Conservation (phyloP, 2,113 vertebrate genomes). For the Diphyllodes magnificus region DNA sequence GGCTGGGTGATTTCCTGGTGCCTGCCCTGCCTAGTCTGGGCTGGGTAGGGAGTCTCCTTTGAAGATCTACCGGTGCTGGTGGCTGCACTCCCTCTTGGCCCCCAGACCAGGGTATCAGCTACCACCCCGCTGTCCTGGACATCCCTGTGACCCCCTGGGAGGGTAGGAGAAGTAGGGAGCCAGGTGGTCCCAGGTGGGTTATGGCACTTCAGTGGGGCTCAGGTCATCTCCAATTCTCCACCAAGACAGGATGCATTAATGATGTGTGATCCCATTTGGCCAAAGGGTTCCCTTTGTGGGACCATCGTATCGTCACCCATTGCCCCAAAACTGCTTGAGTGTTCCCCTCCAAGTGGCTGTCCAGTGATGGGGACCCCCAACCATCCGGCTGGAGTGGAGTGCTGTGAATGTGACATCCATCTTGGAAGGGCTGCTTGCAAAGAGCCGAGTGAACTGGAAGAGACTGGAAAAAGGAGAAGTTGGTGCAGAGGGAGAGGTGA, state of each 20-base stretch:
- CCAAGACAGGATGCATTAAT: background rate
- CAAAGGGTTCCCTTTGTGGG: background rate
- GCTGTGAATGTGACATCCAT: background rate
- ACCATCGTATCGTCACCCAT: accelerated
- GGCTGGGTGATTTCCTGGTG: background rate
- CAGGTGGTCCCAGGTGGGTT: background rate
- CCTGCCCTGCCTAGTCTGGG: background rate
- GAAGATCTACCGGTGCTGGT: background rate
- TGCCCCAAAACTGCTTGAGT: accelerated
- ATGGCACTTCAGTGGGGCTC: background rate
- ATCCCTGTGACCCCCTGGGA: accelerated
- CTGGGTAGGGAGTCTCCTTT: background rate
- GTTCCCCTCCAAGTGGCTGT: accelerated
- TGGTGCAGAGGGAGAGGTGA: background rate
- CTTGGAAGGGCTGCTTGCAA: background rate
- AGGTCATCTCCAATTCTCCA: background rate
- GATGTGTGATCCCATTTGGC: background rate
- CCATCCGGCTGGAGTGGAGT: background rate
- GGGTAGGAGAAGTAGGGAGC: background rate
- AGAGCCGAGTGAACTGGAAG: background rate
- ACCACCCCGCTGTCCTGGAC: accelerated
- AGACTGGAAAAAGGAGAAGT: constrained; percentile 11
- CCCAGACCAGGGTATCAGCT: background rate
- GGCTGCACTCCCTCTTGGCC: background rate
- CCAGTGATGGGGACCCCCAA: accelerated